phyloP scores from a whole-genome alignment of 2,113 vertebrate genomes.

The Coryphaenoides rupestris region DNA sequence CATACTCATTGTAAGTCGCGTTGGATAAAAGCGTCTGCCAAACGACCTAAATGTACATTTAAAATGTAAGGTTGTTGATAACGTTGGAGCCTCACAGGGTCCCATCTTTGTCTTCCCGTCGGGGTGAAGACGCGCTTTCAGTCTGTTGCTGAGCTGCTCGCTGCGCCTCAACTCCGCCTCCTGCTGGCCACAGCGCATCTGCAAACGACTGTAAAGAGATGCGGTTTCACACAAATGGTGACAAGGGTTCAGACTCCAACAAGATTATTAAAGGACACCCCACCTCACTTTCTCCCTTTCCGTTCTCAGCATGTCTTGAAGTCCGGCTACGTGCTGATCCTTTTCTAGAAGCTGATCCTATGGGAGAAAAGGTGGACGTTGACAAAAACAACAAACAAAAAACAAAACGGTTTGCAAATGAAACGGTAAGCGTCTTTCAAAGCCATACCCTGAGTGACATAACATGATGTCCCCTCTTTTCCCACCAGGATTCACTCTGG shows the following conservation, averaged over 20 bases:
- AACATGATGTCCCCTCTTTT: constrained; percentile 17
- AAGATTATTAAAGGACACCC: neutral
- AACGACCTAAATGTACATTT: too few species aligned
- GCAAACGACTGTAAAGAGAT: constrained; percentile 29
- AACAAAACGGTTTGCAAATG: neutral
- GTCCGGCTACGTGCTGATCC: constrained; percentile 57
- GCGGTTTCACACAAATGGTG: neutral
- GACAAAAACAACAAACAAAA: too few species aligned
- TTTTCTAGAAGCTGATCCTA: constrained; percentile 64
- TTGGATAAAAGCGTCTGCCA: too few species aligned
- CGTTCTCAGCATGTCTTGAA: constrained; percentile 57
- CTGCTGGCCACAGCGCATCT: constrained; percentile 58
- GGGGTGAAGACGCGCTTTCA: constrained; percentile 60
- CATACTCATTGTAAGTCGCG: too few species aligned
- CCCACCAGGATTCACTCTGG: constrained; percentile 24
- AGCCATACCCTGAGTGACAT: constrained; percentile 47
- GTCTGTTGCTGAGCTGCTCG: constrained; percentile 55
- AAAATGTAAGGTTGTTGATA: neutral
- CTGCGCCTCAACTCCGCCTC: constrained; percentile 55
- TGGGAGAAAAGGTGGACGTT: neutral
- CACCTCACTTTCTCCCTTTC: constrained; percentile 59
- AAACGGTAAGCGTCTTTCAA: neutral
- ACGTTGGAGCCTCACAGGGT: constrained; percentile 40
- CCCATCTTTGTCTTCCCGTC: constrained; percentile 49
- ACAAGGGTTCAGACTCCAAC: neutral